phyloP scores from a whole-genome alignment of 2,888 invertebrate genomes.

The Erebia epiphron region DNA sequence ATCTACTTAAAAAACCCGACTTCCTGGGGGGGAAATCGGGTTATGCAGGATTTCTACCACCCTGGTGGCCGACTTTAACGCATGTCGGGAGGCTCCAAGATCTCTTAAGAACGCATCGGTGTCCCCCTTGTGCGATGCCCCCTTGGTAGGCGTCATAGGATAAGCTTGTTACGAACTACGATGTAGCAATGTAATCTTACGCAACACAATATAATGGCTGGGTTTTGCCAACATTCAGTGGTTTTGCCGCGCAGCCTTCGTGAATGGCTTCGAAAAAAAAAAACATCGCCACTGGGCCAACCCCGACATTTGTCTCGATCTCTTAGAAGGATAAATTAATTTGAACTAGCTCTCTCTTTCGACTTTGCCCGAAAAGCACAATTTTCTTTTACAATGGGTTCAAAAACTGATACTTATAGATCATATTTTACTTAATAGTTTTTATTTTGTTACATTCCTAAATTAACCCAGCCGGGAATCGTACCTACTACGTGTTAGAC shows the following conservation, averaged over 20 bases:
- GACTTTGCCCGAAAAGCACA: neutral
- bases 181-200: neutral
- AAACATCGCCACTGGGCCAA: conserved; percentile 2
- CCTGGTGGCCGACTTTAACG: no score
- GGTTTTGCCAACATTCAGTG: conserved; percentile 12
- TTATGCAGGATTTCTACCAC: no score
- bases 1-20: no score
- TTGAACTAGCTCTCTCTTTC: neutral
- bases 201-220: neutral
- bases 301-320: neutral
- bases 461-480: no score
- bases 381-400: neutral
- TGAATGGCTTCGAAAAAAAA: conserved; percentile 4
- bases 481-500: no score
- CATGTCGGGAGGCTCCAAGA: no score
- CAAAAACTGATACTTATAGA: neutral
- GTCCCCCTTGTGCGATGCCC: no score
- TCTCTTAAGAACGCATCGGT: no score
- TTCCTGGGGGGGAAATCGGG: no score
- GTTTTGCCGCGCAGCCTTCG: conserved; percentile 19
- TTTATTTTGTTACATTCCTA: no score
- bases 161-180: neutral
- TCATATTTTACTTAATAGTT: no score
- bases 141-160: no score
- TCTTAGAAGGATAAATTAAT: conserved; percentile 3